Conservation (phyloP, 2,888 invertebrate species). For the Chrysina gloriosa region DNA sequence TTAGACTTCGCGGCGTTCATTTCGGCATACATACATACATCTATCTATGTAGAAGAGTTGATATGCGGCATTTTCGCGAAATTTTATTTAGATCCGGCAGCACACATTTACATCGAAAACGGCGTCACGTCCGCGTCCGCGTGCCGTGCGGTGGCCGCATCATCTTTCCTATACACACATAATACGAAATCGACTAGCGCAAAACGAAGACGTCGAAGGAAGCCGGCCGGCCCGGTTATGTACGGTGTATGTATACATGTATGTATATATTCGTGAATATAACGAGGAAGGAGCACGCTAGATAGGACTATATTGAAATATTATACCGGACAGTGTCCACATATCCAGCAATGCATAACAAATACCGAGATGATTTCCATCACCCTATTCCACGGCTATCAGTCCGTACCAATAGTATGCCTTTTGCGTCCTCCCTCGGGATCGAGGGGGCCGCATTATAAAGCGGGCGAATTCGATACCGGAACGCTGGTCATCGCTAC, state of each 20-base stretch:
- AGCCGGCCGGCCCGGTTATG: not conserved
- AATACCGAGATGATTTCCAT: conserved; percentile 63
- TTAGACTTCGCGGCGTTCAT: not conserved
- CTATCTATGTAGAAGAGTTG: no score
- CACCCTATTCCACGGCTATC: conserved; percentile 59
- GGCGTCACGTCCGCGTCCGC: conserved; percentile 35
- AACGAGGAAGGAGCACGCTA: conserved; percentile 1
- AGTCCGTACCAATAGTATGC: conserved; percentile 56
- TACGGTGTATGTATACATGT: not conserved
- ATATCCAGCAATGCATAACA: conserved; percentile 65
- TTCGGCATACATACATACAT: no score
- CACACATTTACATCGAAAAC: conserved; percentile 37
- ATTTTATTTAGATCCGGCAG: conserved; percentile 51
- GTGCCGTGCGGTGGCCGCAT: conserved; percentile 24
- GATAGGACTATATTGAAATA: conserved; percentile 63
- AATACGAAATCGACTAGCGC: not conserved
- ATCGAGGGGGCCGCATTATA: conserved; percentile 49
- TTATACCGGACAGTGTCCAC: conserved; percentile 65
- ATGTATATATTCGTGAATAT: not conserved
- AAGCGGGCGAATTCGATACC: conserved; percentile 28
- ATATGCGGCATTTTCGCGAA: not conserved
- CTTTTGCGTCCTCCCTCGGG: conserved; percentile 50
- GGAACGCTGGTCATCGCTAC: conserved; percentile 13
- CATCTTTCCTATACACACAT: not conserved
- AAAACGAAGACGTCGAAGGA: not conserved